Base-by-base conservation (phyloP, 2,888 invertebrate genomes). In the Tenodera sinensis region DNA sequence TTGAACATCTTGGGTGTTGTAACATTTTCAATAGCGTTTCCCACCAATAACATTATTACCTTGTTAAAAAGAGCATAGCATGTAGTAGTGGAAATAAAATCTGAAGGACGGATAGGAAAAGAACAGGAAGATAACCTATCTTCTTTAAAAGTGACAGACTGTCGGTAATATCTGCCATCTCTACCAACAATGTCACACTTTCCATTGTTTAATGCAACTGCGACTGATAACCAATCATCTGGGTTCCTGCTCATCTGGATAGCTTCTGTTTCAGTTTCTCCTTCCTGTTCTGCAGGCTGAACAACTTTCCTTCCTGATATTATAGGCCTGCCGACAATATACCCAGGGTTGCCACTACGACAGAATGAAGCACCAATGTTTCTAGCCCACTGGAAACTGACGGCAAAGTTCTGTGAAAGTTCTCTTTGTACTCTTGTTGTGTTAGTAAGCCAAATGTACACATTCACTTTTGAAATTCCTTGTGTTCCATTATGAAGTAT, bases 291-390 rank as follows among this genome's bases (percentile, higher is more conserved):
- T 91, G 83, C 91, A 92, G 89, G 92, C 92, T 89, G 90, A n/a
- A 54, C 87, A 7, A 91, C 89, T 90, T 93, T 92, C 30, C 90
- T 92, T 25, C 95, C 95, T 88, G 94, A 93, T 90, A 95, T 92
- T 71, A 97, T 93, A 0, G 97, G 97, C 91, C 95, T 95, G 12
- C 96, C 96, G 6, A 93, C 91, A 9, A 95, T 92, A 92, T 98
- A 98, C 4, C 97, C 97, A 1, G 97, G 97, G 92, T 96, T 96
- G 3, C 97, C 97, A 93, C 97, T 97, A 27, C 94, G 92, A 88
- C 91, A 91, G 83, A 93, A 92, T 81, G 90, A 89, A 34, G 87
- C 90, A 28, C 91, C 90, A 54, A 92, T 91, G 87, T 92, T 89
- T 28, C 91, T 91, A 27, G 88, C 88, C 91, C 91, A 91, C 28